Conservation (phyloP, 2,797 vertebrate genomes). For the Microctenopoma stevenorrisi region DNA sequence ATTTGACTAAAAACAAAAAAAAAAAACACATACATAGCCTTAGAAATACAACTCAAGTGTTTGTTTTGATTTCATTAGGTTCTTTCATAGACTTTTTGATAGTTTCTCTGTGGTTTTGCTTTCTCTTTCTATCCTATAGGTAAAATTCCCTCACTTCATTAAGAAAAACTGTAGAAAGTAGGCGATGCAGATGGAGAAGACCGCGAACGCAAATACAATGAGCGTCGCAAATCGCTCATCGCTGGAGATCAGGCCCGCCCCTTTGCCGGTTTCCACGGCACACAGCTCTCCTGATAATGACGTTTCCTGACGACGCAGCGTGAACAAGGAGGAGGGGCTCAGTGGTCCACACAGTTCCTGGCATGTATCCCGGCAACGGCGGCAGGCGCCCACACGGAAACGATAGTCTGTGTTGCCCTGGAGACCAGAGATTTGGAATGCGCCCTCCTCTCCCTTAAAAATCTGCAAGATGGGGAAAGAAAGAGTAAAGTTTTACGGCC, state of each 20-base stretch:
- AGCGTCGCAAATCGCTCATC: slow-evolving; percentile 96
- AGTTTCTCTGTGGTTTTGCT: slow-evolving; percentile 72
- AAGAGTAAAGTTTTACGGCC: background rate
- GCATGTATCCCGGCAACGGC: slow-evolving; percentile 91
- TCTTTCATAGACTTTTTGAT: slow-evolving; percentile 70
- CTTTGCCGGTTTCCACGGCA: slow-evolving; percentile 77
- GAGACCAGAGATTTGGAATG: slow-evolving; percentile 94
- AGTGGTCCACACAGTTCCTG: slow-evolving; percentile 96
- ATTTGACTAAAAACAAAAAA: slow-evolving; percentile 60
- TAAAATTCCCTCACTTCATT: slow-evolving; percentile 92
- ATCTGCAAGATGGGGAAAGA: slow-evolving; percentile 73
- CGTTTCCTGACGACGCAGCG: slow-evolving; percentile 86
- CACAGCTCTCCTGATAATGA: slow-evolving; percentile 81
- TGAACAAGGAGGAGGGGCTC: slow-evolving; percentile 92
- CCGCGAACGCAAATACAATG: slow-evolving; percentile 92
- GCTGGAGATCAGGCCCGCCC: slow-evolving; percentile 88
- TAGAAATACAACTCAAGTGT: slow-evolving; percentile 87
- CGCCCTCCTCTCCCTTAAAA: slow-evolving; percentile 95
- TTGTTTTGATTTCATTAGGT: slow-evolving; percentile 74
- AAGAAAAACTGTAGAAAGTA: slow-evolving; percentile 98
- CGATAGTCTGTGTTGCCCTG: slow-evolving; percentile 97
- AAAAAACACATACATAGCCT: slow-evolving; percentile 82
- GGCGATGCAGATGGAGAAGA: slow-evolving; percentile 93
- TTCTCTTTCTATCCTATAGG: slow-evolving; percentile 80
- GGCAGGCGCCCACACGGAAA: slow-evolving; percentile 93